A percentile compares a stretch with the other conserved stretches of the same genome.
phyloP scores from a whole-genome alignment of 2,797 vertebrate genomes.

The Argya squamiceps region DNA sequence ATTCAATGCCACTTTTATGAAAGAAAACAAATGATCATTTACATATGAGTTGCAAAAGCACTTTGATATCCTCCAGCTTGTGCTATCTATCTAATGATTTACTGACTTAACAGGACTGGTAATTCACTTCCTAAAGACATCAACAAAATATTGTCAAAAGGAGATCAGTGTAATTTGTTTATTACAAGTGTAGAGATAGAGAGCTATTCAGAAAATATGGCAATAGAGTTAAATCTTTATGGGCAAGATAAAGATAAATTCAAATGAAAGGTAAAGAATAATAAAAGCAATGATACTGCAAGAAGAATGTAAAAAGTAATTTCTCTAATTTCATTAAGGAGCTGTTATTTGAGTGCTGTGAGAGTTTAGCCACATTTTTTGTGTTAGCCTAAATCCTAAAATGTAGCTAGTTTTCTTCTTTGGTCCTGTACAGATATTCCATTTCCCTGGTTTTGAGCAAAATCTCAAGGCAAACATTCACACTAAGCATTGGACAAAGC shows the following conservation, averaged over 20 bases:
- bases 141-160: neutral
- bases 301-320: neutral
- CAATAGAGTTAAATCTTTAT: constrained; percentile 16
- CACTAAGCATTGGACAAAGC: neutral
- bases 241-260: constrained; percentile 23
- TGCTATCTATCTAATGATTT: neutral
- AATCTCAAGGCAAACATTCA: neutral
- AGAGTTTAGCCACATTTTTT: neutral
- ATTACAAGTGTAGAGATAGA: neutral
- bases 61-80: neutral
- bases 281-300: neutral
- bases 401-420: neutral
- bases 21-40: neutral
- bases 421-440: neutral
- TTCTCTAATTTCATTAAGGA: neutral
- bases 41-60: neutral
- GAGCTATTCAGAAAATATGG: neutral
- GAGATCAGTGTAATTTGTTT: neutral
- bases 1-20: neutral
- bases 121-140: neutral
- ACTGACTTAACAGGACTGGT: neutral
- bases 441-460: neutral
- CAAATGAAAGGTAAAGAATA: constrained; percentile 27
- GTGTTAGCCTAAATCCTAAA: neutral
- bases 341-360: neutral